Base-by-base conservation (phyloP, 2,113 vertebrate genomes). In the Ciconia maguari region DNA sequence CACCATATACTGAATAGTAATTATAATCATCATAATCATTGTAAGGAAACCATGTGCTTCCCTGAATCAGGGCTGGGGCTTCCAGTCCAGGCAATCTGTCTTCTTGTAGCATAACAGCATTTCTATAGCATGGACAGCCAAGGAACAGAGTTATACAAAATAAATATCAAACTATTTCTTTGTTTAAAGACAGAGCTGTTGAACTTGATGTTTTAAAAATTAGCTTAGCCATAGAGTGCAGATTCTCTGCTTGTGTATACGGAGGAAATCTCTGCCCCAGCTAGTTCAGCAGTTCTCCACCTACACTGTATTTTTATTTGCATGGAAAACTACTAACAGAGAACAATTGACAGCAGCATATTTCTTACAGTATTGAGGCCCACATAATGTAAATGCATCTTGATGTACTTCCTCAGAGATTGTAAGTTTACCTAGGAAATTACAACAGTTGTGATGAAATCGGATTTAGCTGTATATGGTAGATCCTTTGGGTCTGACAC, bases 1-100 rank as follows among this genome's bases (percentile, higher is more conserved):
- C 68, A 16, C 51, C 11, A 2, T 94, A 68, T 44, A 94, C 87
- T 95, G 89, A 95, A 96, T 74, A 90, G 89, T 72, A 90, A 96
- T 96, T 96, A 90, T 66, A 71, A 77, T 51, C 68, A 69, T 71
- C 61, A 29, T 18, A 34, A 46, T 84, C 32, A 4, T 42, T 19
- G 58, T 70, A 70, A 96, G 94, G 93, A 96, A 97, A 94, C 93
- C 93, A 78, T 60, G 93, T 96, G 89, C 91, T 97, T 97, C 93
- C 97, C 95, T 90, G 89, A 88, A 90, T 70, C 91, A 32, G 87
- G 60, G 84, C 71, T 87, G 78, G 84, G 62, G 87, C 54, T 96
- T 83, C 90, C 90, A 96, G 82, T 27, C 64, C 75, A 25, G 87
- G 81, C 93, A 94, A 88, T 89, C 87, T 93, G 75, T 87, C 95